A percentile compares a stretch with the other conserved stretches of the same genome.
These are phyloP conservation scores for Alces alces DNA, from an alignment of 2,113 vertebrate species.

Conservation along the genomic window DNA sequence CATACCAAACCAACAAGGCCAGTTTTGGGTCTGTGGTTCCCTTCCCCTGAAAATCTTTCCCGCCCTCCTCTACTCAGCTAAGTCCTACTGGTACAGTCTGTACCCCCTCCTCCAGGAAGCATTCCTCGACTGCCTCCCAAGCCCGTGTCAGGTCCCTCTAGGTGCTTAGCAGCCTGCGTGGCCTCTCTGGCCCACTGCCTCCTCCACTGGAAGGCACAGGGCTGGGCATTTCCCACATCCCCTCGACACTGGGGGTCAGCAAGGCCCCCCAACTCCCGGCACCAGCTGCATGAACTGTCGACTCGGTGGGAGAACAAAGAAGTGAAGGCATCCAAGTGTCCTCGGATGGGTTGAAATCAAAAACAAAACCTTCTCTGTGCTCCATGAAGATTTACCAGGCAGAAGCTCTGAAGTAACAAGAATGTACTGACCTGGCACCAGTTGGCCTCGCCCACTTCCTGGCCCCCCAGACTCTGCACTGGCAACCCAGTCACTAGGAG, in stretches of 20 bases:
- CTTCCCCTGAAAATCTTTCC: neutral
- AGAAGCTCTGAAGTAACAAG: neutral
- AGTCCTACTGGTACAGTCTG: neutral
- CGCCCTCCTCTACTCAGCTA: neutral
- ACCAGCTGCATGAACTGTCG: fast-evolving
- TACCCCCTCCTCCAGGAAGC: neutral
- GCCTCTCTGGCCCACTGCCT: neutral
- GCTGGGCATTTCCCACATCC: too few relatives aligned
- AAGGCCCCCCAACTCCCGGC: neutral
- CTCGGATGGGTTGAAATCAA: neutral
- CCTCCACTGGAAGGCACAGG: neutral
- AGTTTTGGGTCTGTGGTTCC: neutral
- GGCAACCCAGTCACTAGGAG: fast-evolving
- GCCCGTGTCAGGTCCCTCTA: neutral
- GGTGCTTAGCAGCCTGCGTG: neutral
- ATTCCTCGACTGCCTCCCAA: neutral
- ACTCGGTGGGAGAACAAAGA: neutral
- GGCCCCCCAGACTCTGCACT: neutral
- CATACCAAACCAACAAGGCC: neutral
- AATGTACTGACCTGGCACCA: neutral
- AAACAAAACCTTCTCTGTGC: neutral
- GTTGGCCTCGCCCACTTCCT: neutral
- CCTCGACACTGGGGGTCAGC: neutral
- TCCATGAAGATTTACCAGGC: neutral
- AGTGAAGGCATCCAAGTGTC: neutral